Base-by-base conservation (phyloP, 2,888 invertebrate species). In the Luperina testacea region DNA sequence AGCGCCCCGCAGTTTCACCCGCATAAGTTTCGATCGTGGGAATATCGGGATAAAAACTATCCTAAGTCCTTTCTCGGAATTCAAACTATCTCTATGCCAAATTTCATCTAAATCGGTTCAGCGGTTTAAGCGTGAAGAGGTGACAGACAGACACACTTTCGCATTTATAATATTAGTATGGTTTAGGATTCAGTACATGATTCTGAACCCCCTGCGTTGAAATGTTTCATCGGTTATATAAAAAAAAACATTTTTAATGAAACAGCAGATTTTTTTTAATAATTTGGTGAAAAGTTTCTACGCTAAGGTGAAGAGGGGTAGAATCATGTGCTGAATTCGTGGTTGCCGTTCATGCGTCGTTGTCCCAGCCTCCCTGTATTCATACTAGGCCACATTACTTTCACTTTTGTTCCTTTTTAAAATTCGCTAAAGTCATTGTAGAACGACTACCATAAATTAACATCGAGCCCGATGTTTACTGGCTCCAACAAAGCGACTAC, bases 371-470 rank as follows among this genome's bases (percentile, higher is more conserved):
- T n/a, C 9, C n/a, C 57, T 57, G 9, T 42, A 38, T 38, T 67
- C 7, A 61, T 24, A 42, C 8, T 32, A 51, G 15, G 20, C 27
- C 17, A 42, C 8, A 0, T 42, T 42, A 9, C 42, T 42, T 9
- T 38, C 5, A 38, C 38, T 38, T 38, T 7, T 38, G 38, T 38
- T 38, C 5, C 9, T 59, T 83, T 59, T 65, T 38, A 15, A 69
- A 61, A 61, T 15, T 17, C 20, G 7, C 11, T 17, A 17, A 57
- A 48, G 59, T 48, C 38, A 53, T 38, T 59, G 17, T 64, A 63
- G 27, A 61, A 64, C 27, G 32, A 51, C 32, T 27, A 24, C 68
- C 13, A 84, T 80, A 72, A 72, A 75, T 80, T 84, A 70, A 61
- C 38, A 38, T 70, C 27, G 57, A 74, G 74, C 53, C 67, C 74